These are phyloP conservation scores for Quiscalus mexicanus DNA, from an alignment of 2,113 vertebrate species.

Conservation along the genomic window DNA sequence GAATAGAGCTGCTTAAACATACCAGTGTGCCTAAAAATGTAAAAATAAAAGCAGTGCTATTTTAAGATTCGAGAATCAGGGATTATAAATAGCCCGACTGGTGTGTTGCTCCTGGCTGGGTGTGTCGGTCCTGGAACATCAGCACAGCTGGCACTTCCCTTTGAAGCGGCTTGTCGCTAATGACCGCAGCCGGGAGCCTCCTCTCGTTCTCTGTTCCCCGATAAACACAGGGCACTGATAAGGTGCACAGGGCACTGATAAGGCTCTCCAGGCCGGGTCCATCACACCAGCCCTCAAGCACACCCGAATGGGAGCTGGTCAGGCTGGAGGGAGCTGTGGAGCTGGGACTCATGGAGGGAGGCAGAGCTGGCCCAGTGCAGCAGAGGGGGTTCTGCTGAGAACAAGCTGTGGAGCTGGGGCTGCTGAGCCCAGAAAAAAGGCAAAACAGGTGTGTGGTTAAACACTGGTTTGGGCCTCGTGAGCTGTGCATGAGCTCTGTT, in stretches of 20 bases:
- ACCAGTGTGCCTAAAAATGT: not conserved
- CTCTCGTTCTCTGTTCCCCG: not conserved
- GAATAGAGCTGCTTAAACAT: not conserved
- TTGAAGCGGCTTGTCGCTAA: not conserved
- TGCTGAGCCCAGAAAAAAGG: not conserved
- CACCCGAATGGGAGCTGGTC: rapidly evolving
- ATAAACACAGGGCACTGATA: not conserved
- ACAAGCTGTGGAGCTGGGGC: not conserved
- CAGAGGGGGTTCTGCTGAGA: not conserved
- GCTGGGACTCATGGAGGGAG: not conserved
- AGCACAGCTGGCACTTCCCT: constrained; percentile 18
- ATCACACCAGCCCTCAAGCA: not conserved
- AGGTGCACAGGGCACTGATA: not conserved
- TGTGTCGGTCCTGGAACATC: not conserved
- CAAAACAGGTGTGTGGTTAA: not conserved
- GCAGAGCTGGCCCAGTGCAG: rapidly evolving
- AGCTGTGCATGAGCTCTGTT: rapidly evolving
- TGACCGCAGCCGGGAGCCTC: not conserved
- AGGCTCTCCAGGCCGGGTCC: not conserved
- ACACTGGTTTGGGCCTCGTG: not conserved
- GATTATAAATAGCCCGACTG: constrained; percentile 44
- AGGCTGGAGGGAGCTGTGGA: not conserved
- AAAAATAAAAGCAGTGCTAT: constrained; percentile 42
- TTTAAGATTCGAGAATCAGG: constrained; percentile 15
- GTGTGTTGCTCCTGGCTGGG: constrained; percentile 42